Conservation (phyloP, 1,140 invertebrate species). For the Ephestia elutella region DNA sequence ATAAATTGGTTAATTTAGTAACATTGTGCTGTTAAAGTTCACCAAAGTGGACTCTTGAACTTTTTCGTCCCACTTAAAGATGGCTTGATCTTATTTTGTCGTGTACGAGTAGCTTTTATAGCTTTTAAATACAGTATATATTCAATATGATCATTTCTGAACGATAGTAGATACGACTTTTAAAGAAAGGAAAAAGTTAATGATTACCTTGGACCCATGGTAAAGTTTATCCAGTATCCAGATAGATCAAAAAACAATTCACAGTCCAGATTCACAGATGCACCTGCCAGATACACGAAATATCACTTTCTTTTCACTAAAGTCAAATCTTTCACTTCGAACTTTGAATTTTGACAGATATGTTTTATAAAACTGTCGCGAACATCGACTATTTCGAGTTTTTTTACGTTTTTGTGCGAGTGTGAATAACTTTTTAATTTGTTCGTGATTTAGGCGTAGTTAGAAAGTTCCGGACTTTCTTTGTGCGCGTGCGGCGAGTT, state of each 20-base stretch:
- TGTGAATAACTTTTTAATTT: not conserved
- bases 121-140: too few species aligned
- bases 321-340: not conserved
- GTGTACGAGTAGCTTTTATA: too few species aligned
- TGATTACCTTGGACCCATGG: constrained; percentile 31
- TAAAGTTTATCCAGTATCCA: constrained; percentile 10
- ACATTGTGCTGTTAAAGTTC: not conserved
- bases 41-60: not conserved
- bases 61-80: not conserved
- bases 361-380: constrained; percentile 6
- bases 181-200: not conserved
- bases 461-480: constrained; percentile 58
- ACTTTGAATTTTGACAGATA: constrained; percentile 7
- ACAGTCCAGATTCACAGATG: constrained; percentile 4
- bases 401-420: not conserved
- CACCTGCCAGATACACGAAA: not conserved
- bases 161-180: not conserved
- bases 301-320: constrained; percentile 8
- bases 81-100: too few species aligned
- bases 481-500: constrained; percentile 47
- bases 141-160: too few species aligned
- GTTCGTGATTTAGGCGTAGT: constrained; percentile 7
- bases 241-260: not conserved
- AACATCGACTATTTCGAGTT: not conserved
- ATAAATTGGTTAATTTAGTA: not conserved